Evolutionary conservation across 2,797 vertebrate species (phyloP), one percentile per base, ranked within the genome.

Genomic region (Sebastolobus altivelis): DNA sequence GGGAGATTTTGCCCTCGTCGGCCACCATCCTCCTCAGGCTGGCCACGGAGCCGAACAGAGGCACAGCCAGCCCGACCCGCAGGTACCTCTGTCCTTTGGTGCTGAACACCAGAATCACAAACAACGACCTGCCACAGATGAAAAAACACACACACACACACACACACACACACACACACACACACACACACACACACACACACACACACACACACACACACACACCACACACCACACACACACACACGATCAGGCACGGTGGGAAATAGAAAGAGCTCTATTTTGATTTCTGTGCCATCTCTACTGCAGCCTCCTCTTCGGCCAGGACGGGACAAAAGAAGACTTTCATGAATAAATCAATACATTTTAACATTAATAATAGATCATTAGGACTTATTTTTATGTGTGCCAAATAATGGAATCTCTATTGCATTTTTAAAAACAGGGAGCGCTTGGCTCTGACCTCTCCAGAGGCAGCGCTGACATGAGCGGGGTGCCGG

Each of bases 21-120:
- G 97, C 97, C 74, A 97, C 97, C 96, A 97, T 96, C 91, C 92
- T 95, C 83, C 97, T 96, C 88, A 99, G 93, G 22, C 89, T 91
- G 1, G 96, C 95, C 84, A 98, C 90, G 0, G 96, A 97, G 61
- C 97, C 96, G 4, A 95, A 93, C 29, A 99, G 95, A 0, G 98
- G 97, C 87, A 98, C 96, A 0, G 97, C 96, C 93, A 99, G 86
- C 0, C 97, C 97, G 8, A 97, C 89, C 29, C 97, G 95, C 86
- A 98, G 92, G 76, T 97, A 98, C 74, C 95, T 84, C 94, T 97
- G 92, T 35, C 95, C 96, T 95, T 97, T 97, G 37, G 95, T 93
- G 90, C 95, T 96, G 93, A 99, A 98, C 88, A 96, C 97, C 94
- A 99, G 95, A 2, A 94, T 97, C 81, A 99, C 93, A 52, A 95